Base-by-base conservation (phyloP, 2,113 vertebrate species). In the Conger conger region DNA sequence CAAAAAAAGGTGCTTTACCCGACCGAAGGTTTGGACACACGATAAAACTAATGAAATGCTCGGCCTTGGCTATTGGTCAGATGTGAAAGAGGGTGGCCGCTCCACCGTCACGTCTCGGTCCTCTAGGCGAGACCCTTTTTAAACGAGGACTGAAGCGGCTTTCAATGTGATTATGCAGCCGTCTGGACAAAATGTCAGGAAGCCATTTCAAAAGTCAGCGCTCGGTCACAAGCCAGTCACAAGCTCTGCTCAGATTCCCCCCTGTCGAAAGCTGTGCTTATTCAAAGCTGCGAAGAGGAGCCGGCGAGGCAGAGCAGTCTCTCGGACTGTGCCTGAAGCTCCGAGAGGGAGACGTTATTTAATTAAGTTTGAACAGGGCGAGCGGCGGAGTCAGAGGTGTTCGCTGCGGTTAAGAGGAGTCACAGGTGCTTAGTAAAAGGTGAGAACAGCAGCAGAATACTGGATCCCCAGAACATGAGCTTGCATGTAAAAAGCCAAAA, bases 401-500 rank as follows among this genome's bases (percentile, higher is more conserved):
- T 82, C 9, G 0, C 37, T 81, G 50, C 85, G 42, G 60, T 81
- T 79, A 20, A 76, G 38, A 45, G 77, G 37, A 73, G 38, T 76
- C 35, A 76, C 63, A n/a, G 15, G 82, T 30, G 79, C 37, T 35
- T 68, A 54, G 33, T 53, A 42, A 68, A 15, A 33, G 38, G 53
- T 76, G 42, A 60, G 54, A 38, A 63, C 42, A 30, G 53, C 54
- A 60, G 82, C 53, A 37, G 54, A 73, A 50, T 50, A 79, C 60
- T 57, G 18, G 5, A 76, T 83, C 77, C 38, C 78, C 85, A 42
- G 80, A 40, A 86, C 45, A 84, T 38, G 23, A 23, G 78, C 84
- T 84, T 73, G n/a, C 35, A 83, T 86, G 30, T 38, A 27, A 84
- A 84, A 82, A 73, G 50, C 81, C 50, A 35, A 53, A 35, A 36